These are phyloP conservation scores for Zaprionus vittiger DNA, from an alignment of 1,140 invertebrate genomes.

Conservation along the genomic window DNA sequence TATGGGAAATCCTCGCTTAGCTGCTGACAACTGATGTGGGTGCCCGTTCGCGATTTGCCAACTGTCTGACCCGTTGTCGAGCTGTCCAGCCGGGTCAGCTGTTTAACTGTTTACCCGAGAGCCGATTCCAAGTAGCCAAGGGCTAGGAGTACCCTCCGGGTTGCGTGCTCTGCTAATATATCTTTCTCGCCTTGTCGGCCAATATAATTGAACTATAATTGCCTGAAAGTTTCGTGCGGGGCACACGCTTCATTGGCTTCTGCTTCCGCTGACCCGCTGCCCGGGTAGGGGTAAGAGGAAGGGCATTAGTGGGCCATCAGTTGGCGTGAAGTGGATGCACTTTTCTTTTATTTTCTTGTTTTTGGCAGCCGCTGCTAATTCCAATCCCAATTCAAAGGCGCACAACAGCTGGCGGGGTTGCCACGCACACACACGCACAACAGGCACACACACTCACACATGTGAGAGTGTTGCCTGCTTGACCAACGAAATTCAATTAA, in stretches of 20 bases:
- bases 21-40: constrained; percentile 69
- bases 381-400: constrained; percentile 50
- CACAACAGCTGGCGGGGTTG: constrained; percentile 70
- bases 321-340: constrained; percentile 63
- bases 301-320: constrained; percentile 51
- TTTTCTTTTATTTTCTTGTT: constrained; percentile 26
- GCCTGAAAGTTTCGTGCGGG: constrained; percentile 59
- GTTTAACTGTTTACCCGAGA: constrained; percentile 24
- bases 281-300: constrained; percentile 28
- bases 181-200: constrained; percentile 37
- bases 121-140: background rate
- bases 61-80: constrained; percentile 40
- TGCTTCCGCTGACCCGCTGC: constrained; percentile 47
- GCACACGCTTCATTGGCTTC: constrained; percentile 67
- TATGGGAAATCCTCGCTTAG: constrained; percentile 44
- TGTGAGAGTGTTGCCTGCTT: constrained; percentile 10
- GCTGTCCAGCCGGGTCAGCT: constrained; percentile 36
- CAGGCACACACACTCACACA: constrained; percentile 6
- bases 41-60: constrained; percentile 63
- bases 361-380: constrained; percentile 68
- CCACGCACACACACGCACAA: constrained; percentile 49
- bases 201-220: constrained; percentile 81
- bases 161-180: constrained; percentile 42
- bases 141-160: constrained; percentile 18
- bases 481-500: constrained; percentile 77